These are phyloP conservation scores for Tenodera sinensis DNA, from an alignment of 2,888 invertebrate genomes.

Conservation along the genomic window DNA sequence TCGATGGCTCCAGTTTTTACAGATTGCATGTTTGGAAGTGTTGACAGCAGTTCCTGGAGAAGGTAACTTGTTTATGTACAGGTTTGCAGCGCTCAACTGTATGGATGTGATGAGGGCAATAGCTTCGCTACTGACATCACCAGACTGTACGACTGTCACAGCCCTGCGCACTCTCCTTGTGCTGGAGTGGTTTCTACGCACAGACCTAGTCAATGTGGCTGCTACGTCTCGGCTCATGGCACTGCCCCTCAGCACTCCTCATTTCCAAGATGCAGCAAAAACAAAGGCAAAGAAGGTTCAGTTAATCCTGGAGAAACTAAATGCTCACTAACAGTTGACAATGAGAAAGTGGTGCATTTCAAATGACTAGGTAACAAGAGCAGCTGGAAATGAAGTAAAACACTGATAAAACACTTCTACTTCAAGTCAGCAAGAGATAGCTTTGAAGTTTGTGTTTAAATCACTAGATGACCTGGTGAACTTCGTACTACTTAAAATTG, in stretches of 20 bases:
- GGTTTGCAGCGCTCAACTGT: slow-evolving; percentile 21
- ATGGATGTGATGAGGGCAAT: slow-evolving; percentile 22
- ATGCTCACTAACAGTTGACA: background rate
- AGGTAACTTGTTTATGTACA: background rate
- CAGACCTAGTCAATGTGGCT: slow-evolving; percentile 22
- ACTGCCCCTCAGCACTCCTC: background rate
- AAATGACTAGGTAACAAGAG: no score
- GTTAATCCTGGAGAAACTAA: slow-evolving; percentile 23
- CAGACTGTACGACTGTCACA: background rate
- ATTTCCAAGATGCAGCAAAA: background rate
- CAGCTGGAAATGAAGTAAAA: no score
- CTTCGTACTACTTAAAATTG: no score
- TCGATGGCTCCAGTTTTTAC: no score
- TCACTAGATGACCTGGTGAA: no score
- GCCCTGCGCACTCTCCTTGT: slow-evolving; percentile 24
- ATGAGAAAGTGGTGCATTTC: no score
- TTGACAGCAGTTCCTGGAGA: no score
- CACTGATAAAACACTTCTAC: no score
- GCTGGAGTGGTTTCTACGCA: slow-evolving; percentile 32
- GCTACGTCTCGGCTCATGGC: background rate
- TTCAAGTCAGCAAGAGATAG: no score
- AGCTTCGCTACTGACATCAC: background rate
- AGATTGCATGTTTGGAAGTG: no score
- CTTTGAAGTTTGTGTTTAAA: no score
- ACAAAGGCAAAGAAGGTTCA: slow-evolving; percentile 27